phyloP scores from a whole-genome alignment of 2,888 invertebrate species.

The Macrophya annulata region DNA sequence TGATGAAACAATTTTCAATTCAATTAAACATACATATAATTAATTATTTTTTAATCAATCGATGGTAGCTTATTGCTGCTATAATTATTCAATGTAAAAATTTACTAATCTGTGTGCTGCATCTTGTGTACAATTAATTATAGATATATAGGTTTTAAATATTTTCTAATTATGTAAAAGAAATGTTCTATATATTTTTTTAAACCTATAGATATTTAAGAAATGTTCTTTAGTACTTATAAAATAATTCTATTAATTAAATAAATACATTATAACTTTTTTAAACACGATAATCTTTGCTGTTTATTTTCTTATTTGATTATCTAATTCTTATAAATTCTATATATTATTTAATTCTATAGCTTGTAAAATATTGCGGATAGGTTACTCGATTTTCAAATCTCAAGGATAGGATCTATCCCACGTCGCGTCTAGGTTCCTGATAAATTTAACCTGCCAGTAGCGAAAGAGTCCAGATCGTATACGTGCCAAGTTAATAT shows the following conservation, averaged over 20 bases:
- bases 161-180: no score
- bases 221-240: no score
- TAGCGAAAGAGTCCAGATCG: neutral
- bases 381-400: constrained; percentile 4
- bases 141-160: no score
- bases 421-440: constrained; percentile 10
- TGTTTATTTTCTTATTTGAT: neutral
- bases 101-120: no score
- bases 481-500: constrained; percentile 10
- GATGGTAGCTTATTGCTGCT: neutral
- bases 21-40: no score
- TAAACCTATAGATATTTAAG: no score
- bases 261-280: neutral
- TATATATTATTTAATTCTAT: neutral
- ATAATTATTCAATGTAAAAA: no score
- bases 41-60: neutral
- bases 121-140: no score
- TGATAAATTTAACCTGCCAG: neutral
- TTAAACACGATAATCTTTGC: neutral
- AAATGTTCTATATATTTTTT: no score
- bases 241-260: no score
- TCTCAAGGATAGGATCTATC: constrained; percentile 3
- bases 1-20: no score
- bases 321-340: neutral
- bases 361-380: neutral